Conservation (phyloP, 2,888 invertebrate genomes). For the Eueremaeus valkanovi region DNA sequence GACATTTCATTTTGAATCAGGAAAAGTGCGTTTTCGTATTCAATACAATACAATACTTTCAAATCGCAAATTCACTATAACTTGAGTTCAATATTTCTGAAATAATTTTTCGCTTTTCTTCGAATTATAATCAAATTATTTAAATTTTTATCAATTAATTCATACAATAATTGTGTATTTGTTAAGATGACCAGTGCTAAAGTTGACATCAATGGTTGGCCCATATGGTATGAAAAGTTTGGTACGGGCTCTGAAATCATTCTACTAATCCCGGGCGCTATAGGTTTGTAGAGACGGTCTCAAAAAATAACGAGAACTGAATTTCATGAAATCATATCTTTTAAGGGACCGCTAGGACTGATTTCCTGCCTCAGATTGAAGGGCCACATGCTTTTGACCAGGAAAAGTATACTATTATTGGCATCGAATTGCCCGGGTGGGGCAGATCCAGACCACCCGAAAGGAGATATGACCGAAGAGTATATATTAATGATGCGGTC, state of each 20-base stretch:
- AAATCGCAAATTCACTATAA: too few species aligned
- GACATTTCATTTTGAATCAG: too few species aligned
- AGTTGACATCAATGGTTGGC: constrained; percentile 60
- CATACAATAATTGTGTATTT: too few species aligned
- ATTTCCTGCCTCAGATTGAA: neutral
- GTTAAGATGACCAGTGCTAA: neutral
- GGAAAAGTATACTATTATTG: constrained; percentile 22
- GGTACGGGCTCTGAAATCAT: constrained; percentile 61
- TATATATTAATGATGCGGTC: constrained; percentile 19
- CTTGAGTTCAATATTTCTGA: too few species aligned
- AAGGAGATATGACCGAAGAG: neutral
- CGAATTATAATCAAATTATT: too few species aligned
- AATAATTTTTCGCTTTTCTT: too few species aligned
- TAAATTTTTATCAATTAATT: too few species aligned
- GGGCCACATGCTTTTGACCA: constrained; percentile 1
- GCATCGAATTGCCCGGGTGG: constrained; percentile 37
- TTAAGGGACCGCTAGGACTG: neutral
- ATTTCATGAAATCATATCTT: neutral
- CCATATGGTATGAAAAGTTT: constrained; percentile 62
- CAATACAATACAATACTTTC: too few species aligned
- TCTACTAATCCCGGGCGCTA: constrained; percentile 71
- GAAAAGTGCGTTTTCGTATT: too few species aligned
- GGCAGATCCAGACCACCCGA: constrained; percentile 32
- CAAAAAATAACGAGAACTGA: too few species aligned
- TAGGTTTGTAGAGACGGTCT: neutral